Evolutionary conservation across 2,888 invertebrate genomes (phyloP).

Genomic region (Rhimphoctona megacephalus): DNA sequence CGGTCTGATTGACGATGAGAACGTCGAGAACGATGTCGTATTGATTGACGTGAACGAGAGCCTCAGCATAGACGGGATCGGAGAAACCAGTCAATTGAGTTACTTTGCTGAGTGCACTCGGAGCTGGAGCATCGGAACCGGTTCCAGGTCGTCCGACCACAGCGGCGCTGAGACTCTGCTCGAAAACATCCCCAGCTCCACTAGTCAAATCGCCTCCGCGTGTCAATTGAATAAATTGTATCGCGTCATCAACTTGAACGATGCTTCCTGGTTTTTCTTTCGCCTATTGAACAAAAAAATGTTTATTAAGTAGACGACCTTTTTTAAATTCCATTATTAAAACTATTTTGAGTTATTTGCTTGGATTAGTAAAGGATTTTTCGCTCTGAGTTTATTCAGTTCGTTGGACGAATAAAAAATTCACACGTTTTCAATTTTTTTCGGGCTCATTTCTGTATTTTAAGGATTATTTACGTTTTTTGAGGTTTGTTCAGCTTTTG

Average conservation of each 20-base stretch:
- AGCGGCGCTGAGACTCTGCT: conserved; percentile 96
- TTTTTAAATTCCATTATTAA: neutral
- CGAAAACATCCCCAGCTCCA: conserved; percentile 94
- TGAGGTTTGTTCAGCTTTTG: no score
- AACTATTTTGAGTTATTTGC: neutral
- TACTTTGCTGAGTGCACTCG: conserved; percentile 90
- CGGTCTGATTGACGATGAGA: conserved; percentile 98
- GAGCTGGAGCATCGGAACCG: conserved; percentile 86
- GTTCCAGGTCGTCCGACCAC: conserved; percentile 88
- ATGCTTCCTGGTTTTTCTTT: conserved; percentile 89
- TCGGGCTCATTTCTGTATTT: no score
- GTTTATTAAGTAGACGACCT: neutral
- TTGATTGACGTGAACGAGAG: conserved; percentile 99
- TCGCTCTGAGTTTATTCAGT: neutral
- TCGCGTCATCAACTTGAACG: conserved; percentile 95
- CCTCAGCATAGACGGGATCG: conserved; percentile 99
- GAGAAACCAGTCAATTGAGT: conserved; percentile 99
- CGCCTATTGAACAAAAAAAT: conserved; percentile 84
- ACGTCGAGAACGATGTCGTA: conserved; percentile 99
- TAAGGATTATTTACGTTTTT: no score
- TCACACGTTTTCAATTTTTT: no score
- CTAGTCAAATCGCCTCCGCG: conserved; percentile 88
- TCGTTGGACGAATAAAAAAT: neutral
- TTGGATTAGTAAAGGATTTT: neutral
- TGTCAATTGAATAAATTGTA: conserved; percentile 92